Evolutionary conservation across 2,113 vertebrate species (phyloP).

Genomic region (Agapornis roseicollis): DNA sequence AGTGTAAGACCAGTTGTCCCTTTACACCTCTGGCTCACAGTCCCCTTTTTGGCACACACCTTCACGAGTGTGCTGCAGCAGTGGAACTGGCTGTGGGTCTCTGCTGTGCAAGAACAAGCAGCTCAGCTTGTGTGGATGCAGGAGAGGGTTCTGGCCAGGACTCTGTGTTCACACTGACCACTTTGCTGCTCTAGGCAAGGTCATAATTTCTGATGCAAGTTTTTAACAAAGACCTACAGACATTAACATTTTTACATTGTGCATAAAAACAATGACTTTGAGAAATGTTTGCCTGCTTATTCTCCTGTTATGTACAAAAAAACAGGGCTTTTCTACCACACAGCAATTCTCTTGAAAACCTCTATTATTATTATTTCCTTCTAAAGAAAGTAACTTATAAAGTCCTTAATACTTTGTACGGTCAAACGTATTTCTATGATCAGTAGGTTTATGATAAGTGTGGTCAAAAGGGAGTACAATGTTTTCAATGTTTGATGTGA

Average conservation of each 20-base stretch:
- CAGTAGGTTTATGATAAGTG: not conserved
- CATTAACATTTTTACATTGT: not conserved
- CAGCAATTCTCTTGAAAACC: not conserved
- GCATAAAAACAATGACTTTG: not conserved
- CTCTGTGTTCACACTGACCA: not conserved
- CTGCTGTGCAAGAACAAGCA: not conserved
- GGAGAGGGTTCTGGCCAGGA: not conserved
- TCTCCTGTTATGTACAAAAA: not conserved
- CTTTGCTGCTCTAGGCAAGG: not conserved
- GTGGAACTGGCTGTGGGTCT: not conserved
- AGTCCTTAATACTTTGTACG: not conserved
- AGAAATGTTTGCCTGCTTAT: not conserved
- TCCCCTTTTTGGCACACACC: not conserved
- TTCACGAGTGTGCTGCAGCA: not conserved
- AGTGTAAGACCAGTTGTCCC: not conserved
- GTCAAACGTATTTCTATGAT: not conserved
- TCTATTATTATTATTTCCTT: not conserved
- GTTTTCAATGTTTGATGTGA: not conserved
- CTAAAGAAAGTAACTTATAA: not conserved
- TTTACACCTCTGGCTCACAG: not conserved
- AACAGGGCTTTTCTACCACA: not conserved
- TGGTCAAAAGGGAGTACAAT: not conserved
- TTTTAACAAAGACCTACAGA: not conserved
- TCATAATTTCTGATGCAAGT: not conserved
- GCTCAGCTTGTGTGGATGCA: rapidly evolving